These are phyloP conservation scores for Xestia rhomboidea DNA, from an alignment of 2,888 invertebrate species.

Conservation along the genomic window DNA sequence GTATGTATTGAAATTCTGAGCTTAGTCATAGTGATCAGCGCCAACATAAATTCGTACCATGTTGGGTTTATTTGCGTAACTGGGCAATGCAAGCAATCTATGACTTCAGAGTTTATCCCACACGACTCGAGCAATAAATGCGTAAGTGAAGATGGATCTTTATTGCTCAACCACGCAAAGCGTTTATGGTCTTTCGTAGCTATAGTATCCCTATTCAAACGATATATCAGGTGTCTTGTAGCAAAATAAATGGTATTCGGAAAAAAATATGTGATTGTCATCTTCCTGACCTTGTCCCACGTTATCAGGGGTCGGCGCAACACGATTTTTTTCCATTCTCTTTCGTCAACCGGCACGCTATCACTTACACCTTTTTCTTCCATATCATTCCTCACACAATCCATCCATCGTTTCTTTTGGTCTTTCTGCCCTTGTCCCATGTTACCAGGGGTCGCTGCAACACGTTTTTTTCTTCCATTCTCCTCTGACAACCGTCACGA, in stretches of 20 bases:
- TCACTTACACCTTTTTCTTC: too few species aligned
- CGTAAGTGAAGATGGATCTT: conserved; percentile 23
- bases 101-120: conserved; percentile 25
- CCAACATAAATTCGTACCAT: conserved; percentile 24
- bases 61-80: conserved; percentile 45
- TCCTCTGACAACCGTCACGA: too few species aligned
- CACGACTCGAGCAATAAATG: conserved; percentile 22
- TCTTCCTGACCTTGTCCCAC: background rate
- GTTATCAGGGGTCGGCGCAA: too few species aligned
- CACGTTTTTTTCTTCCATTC: too few species aligned
- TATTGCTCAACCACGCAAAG: conserved; percentile 18
- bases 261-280: background rate
- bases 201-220: background rate
- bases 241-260: background rate
- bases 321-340: too few species aligned
- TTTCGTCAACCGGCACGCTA: too few species aligned
- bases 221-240: background rate
- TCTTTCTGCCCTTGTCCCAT: background rate
- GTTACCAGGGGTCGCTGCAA: too few species aligned
- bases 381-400: too few species aligned
- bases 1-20: conserved; percentile 21
- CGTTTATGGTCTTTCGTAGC: background rate
- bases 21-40: conserved; percentile 29
- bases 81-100: conserved; percentile 1
- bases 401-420: background rate